These are phyloP conservation scores for Plotosus lineatus DNA, from an alignment of 2,113 vertebrate species.

Conservation along the genomic window DNA sequence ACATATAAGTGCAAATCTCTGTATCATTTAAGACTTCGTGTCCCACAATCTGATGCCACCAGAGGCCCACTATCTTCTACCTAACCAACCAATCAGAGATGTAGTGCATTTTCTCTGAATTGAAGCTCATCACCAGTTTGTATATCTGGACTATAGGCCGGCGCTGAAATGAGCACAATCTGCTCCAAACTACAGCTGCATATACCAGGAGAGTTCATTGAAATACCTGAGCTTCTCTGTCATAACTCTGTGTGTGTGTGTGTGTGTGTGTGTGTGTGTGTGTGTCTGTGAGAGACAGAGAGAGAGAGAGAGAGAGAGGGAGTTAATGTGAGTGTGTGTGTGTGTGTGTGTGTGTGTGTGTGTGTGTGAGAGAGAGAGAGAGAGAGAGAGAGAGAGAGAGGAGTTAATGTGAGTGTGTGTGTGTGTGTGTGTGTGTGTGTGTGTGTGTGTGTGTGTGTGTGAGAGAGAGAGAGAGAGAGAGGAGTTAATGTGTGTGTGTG, in stretches of 20 bases:
- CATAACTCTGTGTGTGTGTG: constrained; percentile 7
- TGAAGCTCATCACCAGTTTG: constrained; percentile 2
- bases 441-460: neutral
- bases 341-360: neutral
- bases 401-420: constrained; percentile 2
- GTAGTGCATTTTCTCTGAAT: neutral
- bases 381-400: constrained; percentile 7
- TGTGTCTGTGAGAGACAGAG: neutral
- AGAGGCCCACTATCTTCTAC: neutral
- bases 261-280: neutral
- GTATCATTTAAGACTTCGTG: constrained; percentile 14
- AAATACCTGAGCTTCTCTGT: neutral
- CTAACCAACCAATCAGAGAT: neutral
- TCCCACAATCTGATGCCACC: neutral
- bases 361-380: constrained; percentile 12
- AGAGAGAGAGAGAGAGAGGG: constrained; percentile 4
- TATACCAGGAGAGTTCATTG: neutral
- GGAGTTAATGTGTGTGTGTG: too few species aligned
- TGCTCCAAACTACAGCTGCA: constrained; percentile 8
- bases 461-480: constrained; percentile 11
- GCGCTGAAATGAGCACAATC: constrained; percentile 3
- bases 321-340: neutral
- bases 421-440: neutral
- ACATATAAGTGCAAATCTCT: constrained; percentile 67
- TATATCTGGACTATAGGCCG: neutral